Percentiles rank a stretch among this genome's conserved stretches.
These are phyloP conservation scores for Gymnarchus niloticus DNA, from an alignment of 2,113 vertebrate species.

Conservation along the genomic window DNA sequence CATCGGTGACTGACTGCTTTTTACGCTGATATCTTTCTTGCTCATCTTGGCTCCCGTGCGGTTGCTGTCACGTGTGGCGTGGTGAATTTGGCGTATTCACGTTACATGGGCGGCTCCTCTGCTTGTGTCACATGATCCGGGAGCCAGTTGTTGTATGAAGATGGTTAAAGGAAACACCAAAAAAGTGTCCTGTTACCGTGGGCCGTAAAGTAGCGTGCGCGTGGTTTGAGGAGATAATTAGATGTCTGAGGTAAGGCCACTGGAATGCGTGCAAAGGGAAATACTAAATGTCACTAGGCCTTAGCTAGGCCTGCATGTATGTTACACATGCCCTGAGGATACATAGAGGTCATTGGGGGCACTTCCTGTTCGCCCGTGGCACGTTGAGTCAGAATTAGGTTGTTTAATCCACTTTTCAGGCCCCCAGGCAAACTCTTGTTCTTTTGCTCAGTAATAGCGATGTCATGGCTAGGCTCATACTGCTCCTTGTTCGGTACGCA, in stretches of 20 bases:
- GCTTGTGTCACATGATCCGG: neutral
- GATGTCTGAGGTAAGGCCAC: neutral
- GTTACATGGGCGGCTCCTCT: neutral
- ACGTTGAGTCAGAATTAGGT: neutral
- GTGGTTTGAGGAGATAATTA: neutral
- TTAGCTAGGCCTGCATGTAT: too few species aligned
- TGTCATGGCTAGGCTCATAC: neutral
- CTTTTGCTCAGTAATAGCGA: neutral
- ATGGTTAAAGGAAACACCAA: too few species aligned
- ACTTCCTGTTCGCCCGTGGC: neutral
- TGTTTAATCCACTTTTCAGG: neutral
- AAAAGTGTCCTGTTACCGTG: neutral
- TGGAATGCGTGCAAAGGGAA: neutral
- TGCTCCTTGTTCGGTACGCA: neutral
- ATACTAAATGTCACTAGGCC: neutral
- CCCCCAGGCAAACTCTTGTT: neutral
- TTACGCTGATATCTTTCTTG: neutral
- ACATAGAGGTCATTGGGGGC: neutral
- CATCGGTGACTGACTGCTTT: neutral
- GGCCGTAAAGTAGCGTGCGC: neutral
- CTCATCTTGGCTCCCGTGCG: neutral
- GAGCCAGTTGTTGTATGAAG: neutral
- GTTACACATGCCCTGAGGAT: neutral
- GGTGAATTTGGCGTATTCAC: neutral
- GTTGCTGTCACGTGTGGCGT: neutral